Conservation (phyloP, 1,140 invertebrate species). For the Helicoverpa armigera region DNA sequence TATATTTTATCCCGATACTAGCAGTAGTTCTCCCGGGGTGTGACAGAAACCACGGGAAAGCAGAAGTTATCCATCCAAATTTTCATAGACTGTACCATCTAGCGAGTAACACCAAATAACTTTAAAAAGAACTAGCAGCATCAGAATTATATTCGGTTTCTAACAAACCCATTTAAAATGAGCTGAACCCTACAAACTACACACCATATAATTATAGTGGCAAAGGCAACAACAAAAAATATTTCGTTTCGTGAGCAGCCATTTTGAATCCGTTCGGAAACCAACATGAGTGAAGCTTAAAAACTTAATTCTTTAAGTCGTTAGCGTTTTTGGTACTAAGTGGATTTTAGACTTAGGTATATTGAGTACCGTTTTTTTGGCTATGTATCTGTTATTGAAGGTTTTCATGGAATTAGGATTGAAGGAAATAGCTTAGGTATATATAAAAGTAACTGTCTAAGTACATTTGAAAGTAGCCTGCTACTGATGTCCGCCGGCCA, state of each 20-base stretch:
- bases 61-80: no score
- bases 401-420: background rate
- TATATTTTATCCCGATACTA: no score
- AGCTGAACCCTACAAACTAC: background rate
- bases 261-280: constrained; percentile 60
- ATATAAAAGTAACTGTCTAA: no score
- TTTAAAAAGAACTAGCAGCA: background rate
- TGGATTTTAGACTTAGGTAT: constrained; percentile 16
- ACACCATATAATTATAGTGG: constrained; percentile 62
- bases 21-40: no score
- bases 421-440: no score
- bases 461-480: no score
- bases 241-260: constrained; percentile 54
- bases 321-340: constrained; percentile 56
- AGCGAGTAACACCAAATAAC: background rate
- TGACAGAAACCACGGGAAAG: no score
- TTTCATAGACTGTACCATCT: no score
- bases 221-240: constrained; percentile 55
- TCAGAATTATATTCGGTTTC: background rate
- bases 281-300: constrained; percentile 56
- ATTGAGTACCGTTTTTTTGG: constrained; percentile 1
- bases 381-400: constrained; percentile 5
- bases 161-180: background rate
- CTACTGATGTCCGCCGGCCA: no score
- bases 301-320: constrained; percentile 74